Percentiles rank a stretch among this genome's conserved stretches.
phyloP scores from a whole-genome alignment of 2,113 vertebrate genomes.

The Tor tambroides region DNA sequence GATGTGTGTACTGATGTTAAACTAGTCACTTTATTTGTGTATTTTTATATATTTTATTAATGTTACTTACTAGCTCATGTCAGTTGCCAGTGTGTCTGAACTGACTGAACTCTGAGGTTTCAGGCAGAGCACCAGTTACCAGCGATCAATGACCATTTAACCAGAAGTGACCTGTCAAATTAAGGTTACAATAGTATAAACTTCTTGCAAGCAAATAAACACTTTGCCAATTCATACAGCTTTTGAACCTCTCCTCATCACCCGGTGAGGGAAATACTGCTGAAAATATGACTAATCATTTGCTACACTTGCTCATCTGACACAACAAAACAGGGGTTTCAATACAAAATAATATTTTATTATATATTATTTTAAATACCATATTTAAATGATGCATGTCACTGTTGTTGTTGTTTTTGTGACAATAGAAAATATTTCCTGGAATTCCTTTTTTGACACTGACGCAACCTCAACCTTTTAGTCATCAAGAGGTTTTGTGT shows the following conservation, averaged over 20 bases:
- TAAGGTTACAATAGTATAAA: conserved; percentile 55
- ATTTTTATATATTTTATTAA: not conserved
- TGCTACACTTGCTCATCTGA: not conserved
- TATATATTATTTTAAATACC: not conserved
- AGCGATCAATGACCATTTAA: conserved; percentile 46
- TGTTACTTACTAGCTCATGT: not conserved
- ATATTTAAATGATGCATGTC: not conserved
- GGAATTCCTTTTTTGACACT: not conserved
- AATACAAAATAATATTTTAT: not conserved
- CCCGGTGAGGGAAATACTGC: not conserved
- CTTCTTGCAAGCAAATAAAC: conserved; percentile 30
- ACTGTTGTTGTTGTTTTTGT: not conserved
- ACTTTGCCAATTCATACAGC: conserved; percentile 25
- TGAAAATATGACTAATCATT: conserved; percentile 14
- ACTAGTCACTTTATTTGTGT: not conserved
- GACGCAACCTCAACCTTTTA: not conserved
- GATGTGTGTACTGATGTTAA: not conserved
- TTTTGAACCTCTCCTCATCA: conserved; percentile 12
- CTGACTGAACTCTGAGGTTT: not conserved
- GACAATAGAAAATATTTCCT: not conserved
- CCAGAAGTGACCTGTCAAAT: conserved; percentile 50
- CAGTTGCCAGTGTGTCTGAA: not conserved
- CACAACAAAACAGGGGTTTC: not conserved
- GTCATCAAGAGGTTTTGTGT: not conserved
- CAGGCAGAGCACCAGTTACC: not conserved